phyloP scores from a whole-genome alignment of 2,113 vertebrate genomes.

The Tiliqua scincoides region DNA sequence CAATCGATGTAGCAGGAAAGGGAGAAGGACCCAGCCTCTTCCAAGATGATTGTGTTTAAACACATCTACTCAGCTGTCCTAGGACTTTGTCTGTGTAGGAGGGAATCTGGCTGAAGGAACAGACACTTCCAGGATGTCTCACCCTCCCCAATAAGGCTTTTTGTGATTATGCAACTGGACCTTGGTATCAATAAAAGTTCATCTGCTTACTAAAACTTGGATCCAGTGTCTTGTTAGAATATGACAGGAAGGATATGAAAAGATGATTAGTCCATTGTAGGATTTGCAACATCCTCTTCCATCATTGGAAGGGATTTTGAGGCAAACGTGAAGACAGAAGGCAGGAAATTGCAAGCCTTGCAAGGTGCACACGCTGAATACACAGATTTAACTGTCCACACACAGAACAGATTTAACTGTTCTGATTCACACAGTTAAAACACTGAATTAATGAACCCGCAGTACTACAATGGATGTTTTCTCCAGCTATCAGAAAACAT shows the following conservation, averaged over 20 bases:
- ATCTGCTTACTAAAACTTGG: not conserved
- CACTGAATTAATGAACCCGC: not conserved
- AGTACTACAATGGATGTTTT: not conserved
- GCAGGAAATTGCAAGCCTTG: not conserved
- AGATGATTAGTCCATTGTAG: not conserved
- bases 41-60: not conserved
- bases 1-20: not conserved
- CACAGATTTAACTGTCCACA: no score
- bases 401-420: not conserved
- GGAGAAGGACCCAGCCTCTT: not conserved
- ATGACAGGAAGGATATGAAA: not conserved
- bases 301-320: not conserved
- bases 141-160: not conserved
- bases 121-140: not conserved
- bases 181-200: not conserved
- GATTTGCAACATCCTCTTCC: not conserved
- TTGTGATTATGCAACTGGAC: not conserved
- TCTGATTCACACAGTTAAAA: not conserved
- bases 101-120: not conserved
- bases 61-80: not conserved
- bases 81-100: not conserved
- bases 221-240: not conserved
- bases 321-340: slow-evolving; percentile 4
- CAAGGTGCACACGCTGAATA: not conserved
- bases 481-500: not conserved